Conservation (phyloP, 2,888 invertebrate genomes). For the Apomyelois bistriatella region DNA sequence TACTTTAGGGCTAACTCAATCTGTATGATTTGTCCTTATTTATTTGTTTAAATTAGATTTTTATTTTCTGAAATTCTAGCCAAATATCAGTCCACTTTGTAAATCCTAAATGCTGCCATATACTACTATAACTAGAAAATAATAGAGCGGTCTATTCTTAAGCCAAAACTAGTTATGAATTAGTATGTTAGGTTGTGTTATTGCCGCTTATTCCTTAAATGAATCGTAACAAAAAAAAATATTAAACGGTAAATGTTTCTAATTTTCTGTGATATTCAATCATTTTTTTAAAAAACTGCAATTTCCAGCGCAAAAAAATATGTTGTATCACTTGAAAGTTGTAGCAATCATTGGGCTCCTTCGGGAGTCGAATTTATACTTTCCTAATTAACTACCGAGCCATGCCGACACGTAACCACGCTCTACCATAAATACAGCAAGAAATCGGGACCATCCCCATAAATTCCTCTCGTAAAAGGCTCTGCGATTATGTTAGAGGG, state of each 20-base stretch:
- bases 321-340: slow-evolving; percentile 17
- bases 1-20: too few relatives aligned
- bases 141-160: too few relatives aligned
- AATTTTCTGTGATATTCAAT: neutral
- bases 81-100: too few relatives aligned
- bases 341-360: slow-evolving; percentile 28
- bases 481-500: slow-evolving; percentile 79
- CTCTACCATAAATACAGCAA: slow-evolving; percentile 74
- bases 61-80: too few relatives aligned
- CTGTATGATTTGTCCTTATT: too few relatives aligned
- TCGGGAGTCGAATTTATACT: slow-evolving; percentile 43
- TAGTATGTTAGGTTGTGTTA: too few relatives aligned
- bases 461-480: slow-evolving; percentile 80
- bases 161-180: too few relatives aligned
- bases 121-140: too few relatives aligned
- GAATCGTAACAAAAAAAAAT: too few relatives aligned
- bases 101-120: too few relatives aligned
- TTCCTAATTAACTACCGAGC: slow-evolving; percentile 68
- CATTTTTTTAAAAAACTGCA: neutral
- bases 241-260: neutral
- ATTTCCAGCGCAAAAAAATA: slow-evolving; percentile 12
- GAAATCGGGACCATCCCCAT: slow-evolving; percentile 78
- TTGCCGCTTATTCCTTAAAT: too few relatives aligned
- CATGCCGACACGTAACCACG: slow-evolving; percentile 68
- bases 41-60: too few relatives aligned